Evolutionary conservation across 2,797 vertebrate species (phyloP).

Genomic region (Pitangus sulphuratus): DNA sequence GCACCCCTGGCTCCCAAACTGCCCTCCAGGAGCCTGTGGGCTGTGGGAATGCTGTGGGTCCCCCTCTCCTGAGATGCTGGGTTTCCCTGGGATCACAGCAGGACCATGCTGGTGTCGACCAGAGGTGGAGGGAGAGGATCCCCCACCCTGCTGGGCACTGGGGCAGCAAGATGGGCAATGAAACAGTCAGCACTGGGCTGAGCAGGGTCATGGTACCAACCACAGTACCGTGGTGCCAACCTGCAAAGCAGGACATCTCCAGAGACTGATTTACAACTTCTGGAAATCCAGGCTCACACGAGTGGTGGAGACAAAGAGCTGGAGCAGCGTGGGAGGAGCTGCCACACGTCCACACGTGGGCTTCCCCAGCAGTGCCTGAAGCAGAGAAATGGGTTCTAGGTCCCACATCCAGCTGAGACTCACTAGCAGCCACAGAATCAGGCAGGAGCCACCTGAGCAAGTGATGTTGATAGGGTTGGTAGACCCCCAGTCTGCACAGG

Average conservation of each 20-base stretch:
- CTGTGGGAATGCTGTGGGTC: neutral
- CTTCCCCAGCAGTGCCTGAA: neutral
- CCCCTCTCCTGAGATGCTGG: neutral
- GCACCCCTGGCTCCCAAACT: neutral
- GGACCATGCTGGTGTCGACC: rapidly evolving
- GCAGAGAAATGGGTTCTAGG: neutral
- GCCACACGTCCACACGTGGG: rapidly evolving
- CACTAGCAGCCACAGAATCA: neutral
- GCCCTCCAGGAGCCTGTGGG: neutral
- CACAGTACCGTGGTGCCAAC: neutral
- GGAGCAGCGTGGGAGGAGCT: neutral
- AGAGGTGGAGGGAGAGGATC: neutral
- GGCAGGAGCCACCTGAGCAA: neutral
- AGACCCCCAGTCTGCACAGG: neutral
- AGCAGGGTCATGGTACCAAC: neutral
- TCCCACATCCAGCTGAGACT: too few species aligned
- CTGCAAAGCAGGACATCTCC: neutral
- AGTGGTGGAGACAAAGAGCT: neutral
- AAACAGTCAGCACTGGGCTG: neutral
- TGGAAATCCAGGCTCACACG: neutral
- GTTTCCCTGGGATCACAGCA: neutral
- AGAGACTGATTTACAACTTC: neutral
- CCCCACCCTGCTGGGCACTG: rapidly evolving
- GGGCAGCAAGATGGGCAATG: neutral
- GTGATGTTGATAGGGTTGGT: neutral